A percentile compares a stretch with the other conserved stretches of the same genome.
These are phyloP conservation scores for Clupea harengus DNA, from an alignment of 2,113 vertebrate species.

Conservation along the genomic window DNA sequence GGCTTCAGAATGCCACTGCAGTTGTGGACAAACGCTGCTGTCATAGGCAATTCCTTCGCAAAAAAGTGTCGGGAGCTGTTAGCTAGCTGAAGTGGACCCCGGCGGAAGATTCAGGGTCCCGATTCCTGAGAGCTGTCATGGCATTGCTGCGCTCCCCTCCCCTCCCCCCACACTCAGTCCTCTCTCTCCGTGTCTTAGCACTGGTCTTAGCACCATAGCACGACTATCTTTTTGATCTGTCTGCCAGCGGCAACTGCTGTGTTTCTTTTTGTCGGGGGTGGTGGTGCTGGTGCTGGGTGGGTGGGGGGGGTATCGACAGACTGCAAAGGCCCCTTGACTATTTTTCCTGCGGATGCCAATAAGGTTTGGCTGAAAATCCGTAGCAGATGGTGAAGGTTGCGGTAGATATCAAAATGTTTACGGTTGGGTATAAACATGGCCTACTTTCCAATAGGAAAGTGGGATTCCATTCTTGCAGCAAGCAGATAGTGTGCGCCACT, in stretches of 20 bases:
- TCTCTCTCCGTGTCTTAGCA: conserved; percentile 39
- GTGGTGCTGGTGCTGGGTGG: background rate
- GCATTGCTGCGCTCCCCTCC: conserved; percentile 34
- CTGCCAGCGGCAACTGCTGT: conserved; percentile 43
- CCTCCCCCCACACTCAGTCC: conserved; percentile 25
- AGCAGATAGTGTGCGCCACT: conserved; percentile 68
- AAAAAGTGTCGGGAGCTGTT: background rate
- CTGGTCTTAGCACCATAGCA: conserved; percentile 46
- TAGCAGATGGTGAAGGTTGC: conserved; percentile 75
- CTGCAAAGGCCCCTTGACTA: conserved; percentile 49
- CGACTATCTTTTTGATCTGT: conserved; percentile 48
- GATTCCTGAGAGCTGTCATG: conserved; percentile 23
- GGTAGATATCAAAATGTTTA: conserved; percentile 81
- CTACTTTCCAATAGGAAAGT: conserved; percentile 69
- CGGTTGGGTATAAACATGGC: conserved; percentile 71
- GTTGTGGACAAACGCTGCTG: background rate
- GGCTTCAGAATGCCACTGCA: background rate
- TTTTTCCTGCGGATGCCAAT: conserved; percentile 61
- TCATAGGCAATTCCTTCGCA: background rate
- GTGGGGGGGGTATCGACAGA: conserved; percentile 61
- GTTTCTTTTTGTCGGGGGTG: conserved; percentile 39
- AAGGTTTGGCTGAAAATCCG: conserved; percentile 67
- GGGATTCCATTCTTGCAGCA: conserved; percentile 66
- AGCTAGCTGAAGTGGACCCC: background rate
- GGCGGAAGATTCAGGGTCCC: background rate